Percentiles rank a stretch among this genome's conserved stretches.
Evolutionary conservation across 2,888 invertebrate genomes (phyloP).

Genomic region (Drosophila falleni): DNA sequence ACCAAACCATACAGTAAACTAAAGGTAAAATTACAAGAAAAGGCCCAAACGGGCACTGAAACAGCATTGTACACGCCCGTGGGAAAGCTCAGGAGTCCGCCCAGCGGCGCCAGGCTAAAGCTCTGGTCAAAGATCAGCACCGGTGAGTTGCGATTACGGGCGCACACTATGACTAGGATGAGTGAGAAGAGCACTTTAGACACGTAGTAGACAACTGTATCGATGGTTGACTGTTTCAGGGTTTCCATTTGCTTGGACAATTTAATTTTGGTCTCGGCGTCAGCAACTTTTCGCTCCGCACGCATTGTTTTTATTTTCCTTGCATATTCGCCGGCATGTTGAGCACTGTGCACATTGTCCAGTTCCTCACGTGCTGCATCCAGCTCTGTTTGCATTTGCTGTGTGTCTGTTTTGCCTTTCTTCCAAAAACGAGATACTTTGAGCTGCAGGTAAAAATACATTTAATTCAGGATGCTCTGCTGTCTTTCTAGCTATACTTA

Average conservation of each 20-base stretch:
- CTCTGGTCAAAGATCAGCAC: constrained; percentile 85
- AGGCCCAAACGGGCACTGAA: constrained; percentile 87
- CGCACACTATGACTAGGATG: constrained; percentile 83
- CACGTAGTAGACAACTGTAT: constrained; percentile 82
- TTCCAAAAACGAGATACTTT: constrained; percentile 69
- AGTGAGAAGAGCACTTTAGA: constrained; percentile 83
- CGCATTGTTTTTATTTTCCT: constrained; percentile 78
- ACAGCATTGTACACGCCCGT: constrained; percentile 86
- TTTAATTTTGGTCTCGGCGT: constrained; percentile 59
- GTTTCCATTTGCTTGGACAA: constrained; percentile 49
- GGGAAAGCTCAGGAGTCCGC: constrained; percentile 86
- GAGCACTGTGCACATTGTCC: constrained; percentile 55
- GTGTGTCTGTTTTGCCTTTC: neutral
- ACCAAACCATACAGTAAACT: constrained; percentile 74
- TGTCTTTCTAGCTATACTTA: constrained; percentile 25
- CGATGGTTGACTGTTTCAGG: constrained; percentile 70
- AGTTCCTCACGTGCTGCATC: constrained; percentile 67
- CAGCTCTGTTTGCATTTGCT: constrained; percentile 51
- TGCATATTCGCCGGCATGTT: constrained; percentile 75
- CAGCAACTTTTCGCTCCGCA: constrained; percentile 76
- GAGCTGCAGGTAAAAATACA: constrained; percentile 42
- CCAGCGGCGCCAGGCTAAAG: constrained; percentile 86
- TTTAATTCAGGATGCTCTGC: too few species aligned
- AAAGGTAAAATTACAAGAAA: constrained; percentile 86
- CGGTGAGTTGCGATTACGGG: constrained; percentile 85